These are phyloP conservation scores for Aleiodes sp. DNA, from an alignment of 1,140 invertebrate species.

Conservation along the genomic window DNA sequence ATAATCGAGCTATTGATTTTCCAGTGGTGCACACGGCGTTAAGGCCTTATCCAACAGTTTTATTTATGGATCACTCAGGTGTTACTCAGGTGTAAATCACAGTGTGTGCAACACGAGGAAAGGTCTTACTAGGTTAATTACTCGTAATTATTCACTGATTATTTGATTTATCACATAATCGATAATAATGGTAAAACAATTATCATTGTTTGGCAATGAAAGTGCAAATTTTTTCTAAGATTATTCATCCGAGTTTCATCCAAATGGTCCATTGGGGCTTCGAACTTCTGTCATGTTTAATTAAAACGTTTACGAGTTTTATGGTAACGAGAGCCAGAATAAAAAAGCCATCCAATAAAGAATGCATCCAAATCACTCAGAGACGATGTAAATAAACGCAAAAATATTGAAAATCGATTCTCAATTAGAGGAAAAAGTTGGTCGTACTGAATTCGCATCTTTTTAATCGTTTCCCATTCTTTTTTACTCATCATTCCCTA, in stretches of 20 bases:
- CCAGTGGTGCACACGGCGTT: neutral
- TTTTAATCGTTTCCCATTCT: too few relatives aligned
- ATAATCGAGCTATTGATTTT: neutral
- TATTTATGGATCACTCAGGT: neutral
- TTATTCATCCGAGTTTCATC: too few relatives aligned
- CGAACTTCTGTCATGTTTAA: too few relatives aligned
- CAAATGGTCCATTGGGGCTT: too few relatives aligned
- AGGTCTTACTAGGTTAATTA: constrained; percentile 1
- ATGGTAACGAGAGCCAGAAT: too few relatives aligned
- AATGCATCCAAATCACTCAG: neutral
- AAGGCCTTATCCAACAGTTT: neutral
- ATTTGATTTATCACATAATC: neutral
- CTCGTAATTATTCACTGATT: neutral
- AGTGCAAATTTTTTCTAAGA: too few relatives aligned
- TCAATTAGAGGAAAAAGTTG: too few relatives aligned
- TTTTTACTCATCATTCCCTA: neutral
- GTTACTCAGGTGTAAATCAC: neutral
- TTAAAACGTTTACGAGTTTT: too few relatives aligned
- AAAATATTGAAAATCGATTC: neutral
- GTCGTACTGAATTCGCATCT: too few relatives aligned
- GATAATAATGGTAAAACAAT: too few relatives aligned
- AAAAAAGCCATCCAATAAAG: neutral
- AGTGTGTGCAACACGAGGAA: neutral
- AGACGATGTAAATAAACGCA: neutral
- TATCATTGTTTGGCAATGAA: too few relatives aligned